Percentiles rank a stretch among this genome's conserved stretches.
Conservation (phyloP, 2,888 invertebrate species). For the Limnephilus marmoratus region DNA sequence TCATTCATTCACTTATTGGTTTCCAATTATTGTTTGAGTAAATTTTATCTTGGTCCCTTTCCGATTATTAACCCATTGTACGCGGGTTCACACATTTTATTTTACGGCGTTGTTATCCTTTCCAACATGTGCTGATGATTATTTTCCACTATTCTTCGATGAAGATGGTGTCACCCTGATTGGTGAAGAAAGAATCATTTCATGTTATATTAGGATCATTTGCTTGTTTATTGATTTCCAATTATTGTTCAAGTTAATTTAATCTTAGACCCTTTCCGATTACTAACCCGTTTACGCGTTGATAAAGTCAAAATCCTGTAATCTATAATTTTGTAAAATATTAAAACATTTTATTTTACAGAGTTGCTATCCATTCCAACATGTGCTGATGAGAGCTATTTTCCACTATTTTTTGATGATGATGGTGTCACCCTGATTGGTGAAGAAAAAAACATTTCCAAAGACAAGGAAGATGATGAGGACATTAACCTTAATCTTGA, state of each 20-base stretch:
- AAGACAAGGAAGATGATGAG: slow-evolving; percentile 64
- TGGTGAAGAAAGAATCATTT: slow-evolving; percentile 55
- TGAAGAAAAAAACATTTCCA: slow-evolving; percentile 59
- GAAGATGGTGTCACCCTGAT: slow-evolving; percentile 48
- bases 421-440: slow-evolving; percentile 47
- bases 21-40: no score
- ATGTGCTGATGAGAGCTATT: not conserved
- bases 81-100: not conserved
- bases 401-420: slow-evolving; percentile 25
- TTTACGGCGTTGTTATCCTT: slow-evolving; percentile 68
- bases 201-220: slow-evolving; percentile 2
- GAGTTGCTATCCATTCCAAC: slow-evolving; percentile 68
- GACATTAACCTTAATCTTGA: slow-evolving; percentile 67
- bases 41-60: no score
- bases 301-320: no score
- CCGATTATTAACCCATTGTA: no score
- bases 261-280: no score
- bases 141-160: slow-evolving; percentile 26
- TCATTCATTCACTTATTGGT: no score
- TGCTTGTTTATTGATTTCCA: no score
- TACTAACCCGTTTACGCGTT: no score
- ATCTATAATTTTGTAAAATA: no score
- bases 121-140: slow-evolving; percentile 56
- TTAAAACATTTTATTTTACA: slow-evolving; percentile 36
- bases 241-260: no score